A percentile compares a stretch with the other conserved stretches of the same genome.
Evolutionary conservation across 2,113 vertebrate species (phyloP).

Genomic region (Brachypodius melanocephalos): DNA sequence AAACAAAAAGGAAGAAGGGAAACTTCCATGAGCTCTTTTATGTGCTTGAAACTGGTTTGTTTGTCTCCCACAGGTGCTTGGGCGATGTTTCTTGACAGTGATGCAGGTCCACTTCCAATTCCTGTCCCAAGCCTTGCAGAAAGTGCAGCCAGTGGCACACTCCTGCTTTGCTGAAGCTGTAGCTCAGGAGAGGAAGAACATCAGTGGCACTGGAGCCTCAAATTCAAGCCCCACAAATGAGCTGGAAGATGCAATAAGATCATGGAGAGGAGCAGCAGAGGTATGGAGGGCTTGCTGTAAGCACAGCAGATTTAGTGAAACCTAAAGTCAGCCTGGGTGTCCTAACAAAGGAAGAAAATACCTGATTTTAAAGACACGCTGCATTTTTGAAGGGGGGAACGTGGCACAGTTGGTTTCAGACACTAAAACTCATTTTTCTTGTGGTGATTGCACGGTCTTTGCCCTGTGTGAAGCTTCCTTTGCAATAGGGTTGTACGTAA

Average conservation of each 20-base stretch:
- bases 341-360: background rate
- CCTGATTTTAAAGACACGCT: background rate
- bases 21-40: accelerated
- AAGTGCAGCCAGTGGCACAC: constrained; percentile 94
- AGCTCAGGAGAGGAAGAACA: constrained; percentile 85
- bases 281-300: constrained; percentile 64
- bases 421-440: background rate
- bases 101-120: constrained; percentile 99
- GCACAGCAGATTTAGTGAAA: background rate
- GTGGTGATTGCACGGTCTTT: background rate
- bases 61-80: constrained; percentile 82
- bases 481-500: background rate
- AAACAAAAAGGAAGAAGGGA: background rate
- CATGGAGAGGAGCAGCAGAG: constrained; percentile 94
- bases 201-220: constrained; percentile 56
- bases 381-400: background rate
- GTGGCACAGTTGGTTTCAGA: background rate
- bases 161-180: constrained; percentile 92
- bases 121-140: constrained; percentile 94
- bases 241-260: constrained; percentile 89
- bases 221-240: constrained; percentile 79
- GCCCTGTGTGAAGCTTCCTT: background rate
- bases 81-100: constrained; percentile 95
- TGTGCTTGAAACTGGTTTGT: background rate
- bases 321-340: background rate